Evolutionary conservation across 1,140 invertebrate genomes (phyloP), one percentile per base, ranked within the genome.

Genomic region (Homarus americanus): DNA sequence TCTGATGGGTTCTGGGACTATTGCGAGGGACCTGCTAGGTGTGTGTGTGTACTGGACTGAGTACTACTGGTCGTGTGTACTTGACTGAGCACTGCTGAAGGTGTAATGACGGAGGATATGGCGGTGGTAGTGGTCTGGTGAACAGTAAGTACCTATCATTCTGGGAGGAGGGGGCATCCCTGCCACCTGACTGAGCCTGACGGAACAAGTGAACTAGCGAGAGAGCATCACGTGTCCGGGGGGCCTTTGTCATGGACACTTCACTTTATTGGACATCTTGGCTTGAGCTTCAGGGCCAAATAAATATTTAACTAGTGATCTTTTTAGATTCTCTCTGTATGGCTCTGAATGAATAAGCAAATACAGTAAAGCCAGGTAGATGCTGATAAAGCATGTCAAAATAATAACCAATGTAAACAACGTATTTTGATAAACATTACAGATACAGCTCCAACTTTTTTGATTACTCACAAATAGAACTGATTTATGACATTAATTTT

Each of bases 141-240:
- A 83, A 83, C 28, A 28, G 80, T 78, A 78, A 78, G 76, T 78
- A 78, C 76, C 76, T 78, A 49, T 78, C 76, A 78, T 78, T 78
- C 80, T 82, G 76, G 82, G 28, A 38, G 82, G 53, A 58, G 44
- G 82, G 89, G 44, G 44, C 80, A 82, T 66, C 91, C 91, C 82
- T 92, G 91, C 86, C 91, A 92, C 82, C 85, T 73, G 80, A 89
- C 85, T 84, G 86, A 92, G 91, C 86, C 85, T 89, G 85, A 84
- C 73, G 78, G 78, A 92, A 92, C 91, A 88, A 84, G 91, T 92
- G 85, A 84, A 88, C 91, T 92, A 92, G 86, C 91, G 86, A 92
- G 91, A 92, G 91, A 92, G 91, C 82, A 75, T 82, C n/a, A 86
- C 91, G 79, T 88, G 89, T 91, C 89, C 89, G 89, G 89, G 89